A percentile compares a stretch with the other conserved stretches of the same genome.
These are phyloP conservation scores for Pseudachorutes palmiensis DNA, from an alignment of 1,140 invertebrate genomes.

Conservation along the genomic window DNA sequence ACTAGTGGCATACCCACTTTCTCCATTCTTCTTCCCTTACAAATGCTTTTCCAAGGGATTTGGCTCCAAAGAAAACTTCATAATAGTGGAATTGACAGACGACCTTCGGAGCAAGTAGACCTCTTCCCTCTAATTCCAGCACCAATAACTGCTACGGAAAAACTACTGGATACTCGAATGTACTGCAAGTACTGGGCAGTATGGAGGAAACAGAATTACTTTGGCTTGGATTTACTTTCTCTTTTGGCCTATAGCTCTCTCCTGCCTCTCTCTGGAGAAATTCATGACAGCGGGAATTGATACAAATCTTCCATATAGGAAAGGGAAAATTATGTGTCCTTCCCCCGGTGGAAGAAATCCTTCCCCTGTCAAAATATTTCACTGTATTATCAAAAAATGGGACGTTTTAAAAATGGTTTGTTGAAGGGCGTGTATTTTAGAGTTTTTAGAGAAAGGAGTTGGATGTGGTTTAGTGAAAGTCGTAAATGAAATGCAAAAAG, in stretches of 20 bases:
- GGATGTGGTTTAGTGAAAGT: too few relatives aligned
- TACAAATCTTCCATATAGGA: constrained; percentile 35
- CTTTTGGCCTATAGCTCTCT: not conserved
- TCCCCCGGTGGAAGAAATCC: not conserved
- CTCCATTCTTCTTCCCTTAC: not conserved
- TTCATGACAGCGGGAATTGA: constrained; percentile 37
- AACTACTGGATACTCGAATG: too few relatives aligned
- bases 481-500: too few relatives aligned
- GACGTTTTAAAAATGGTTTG: too few relatives aligned
- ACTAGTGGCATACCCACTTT: not conserved
- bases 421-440: too few relatives aligned
- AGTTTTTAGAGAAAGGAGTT: too few relatives aligned
- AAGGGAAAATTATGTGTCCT: constrained; percentile 6
- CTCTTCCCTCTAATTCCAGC: constrained; percentile 35
- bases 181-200: too few relatives aligned
- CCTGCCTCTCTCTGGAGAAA: not conserved
- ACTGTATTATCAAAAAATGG: too few relatives aligned
- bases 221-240: not conserved
- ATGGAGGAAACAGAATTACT: too few relatives aligned
- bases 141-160: too few relatives aligned
- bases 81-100: constrained; percentile 34
- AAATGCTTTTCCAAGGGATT: not conserved
- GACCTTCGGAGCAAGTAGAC: constrained; percentile 27
- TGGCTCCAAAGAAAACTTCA: not conserved
- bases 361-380: constrained; percentile 31